Conservation (phyloP, 1,140 invertebrate species). For the Drosophila ohnishii region DNA sequence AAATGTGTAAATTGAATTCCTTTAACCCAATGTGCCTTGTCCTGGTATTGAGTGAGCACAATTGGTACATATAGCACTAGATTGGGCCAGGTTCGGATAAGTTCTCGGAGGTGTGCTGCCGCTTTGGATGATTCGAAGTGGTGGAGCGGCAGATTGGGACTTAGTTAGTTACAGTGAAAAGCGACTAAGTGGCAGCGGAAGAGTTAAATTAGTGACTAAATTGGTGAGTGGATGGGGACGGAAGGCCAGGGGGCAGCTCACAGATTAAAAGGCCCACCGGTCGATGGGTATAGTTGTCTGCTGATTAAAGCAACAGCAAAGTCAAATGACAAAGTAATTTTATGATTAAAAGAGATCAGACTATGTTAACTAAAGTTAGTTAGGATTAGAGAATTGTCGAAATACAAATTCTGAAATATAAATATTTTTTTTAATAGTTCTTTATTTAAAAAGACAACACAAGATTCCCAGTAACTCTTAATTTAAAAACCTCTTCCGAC, state of each 20-base stretch:
- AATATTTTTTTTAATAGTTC: not conserved
- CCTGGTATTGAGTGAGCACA: conserved; percentile 32
- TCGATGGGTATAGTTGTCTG: conserved; percentile 5
- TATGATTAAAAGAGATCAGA: not conserved
- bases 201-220: conserved; percentile 62
- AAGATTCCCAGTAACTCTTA: not conserved
- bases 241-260: not conserved
- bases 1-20: not conserved
- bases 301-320: conserved; percentile 23
- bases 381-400: not conserved
- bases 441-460: not conserved
- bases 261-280: conserved; percentile 11
- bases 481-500: not conserved
- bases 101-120: conserved; percentile 33
- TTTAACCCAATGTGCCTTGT: not conserved
- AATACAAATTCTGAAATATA: not conserved
- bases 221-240: conserved; percentile 34
- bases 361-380: too few species aligned
- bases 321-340: conserved; percentile 9
- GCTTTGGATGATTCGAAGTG: conserved; percentile 5
- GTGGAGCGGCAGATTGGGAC: conserved; percentile 34
- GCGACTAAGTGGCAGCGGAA: conserved; percentile 62
- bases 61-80: conserved; percentile 38
- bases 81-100: conserved; percentile 39
- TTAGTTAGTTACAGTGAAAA: conserved; percentile 61